A percentile compares a stretch with the other conserved stretches of the same genome.
Conservation (phyloP, 2,113 vertebrate species). For the Mustelus asterias region DNA sequence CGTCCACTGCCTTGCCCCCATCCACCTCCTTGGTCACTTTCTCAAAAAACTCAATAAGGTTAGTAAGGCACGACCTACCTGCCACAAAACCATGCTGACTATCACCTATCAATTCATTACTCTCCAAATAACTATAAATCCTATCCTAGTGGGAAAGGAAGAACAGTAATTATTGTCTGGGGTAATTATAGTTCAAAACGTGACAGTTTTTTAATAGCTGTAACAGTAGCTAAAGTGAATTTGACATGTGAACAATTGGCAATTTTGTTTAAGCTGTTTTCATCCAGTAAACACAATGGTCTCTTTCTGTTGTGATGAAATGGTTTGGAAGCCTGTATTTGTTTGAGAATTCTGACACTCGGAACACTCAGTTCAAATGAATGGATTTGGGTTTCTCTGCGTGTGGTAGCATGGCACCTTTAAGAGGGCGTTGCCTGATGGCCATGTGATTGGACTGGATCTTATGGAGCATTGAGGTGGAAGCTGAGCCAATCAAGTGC, state of each 20-base stretch:
- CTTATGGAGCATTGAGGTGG: too few species aligned
- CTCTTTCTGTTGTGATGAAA: not conserved
- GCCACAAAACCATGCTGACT: too few species aligned
- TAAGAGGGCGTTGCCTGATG: too few species aligned
- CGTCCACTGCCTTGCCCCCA: too few species aligned
- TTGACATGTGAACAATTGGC: not conserved
- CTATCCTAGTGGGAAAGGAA: not conserved
- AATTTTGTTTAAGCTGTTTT: not conserved
- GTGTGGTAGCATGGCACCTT: too few species aligned
- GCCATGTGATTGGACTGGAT: too few species aligned
- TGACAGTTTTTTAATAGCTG: not conserved
- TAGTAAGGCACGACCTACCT: too few species aligned
- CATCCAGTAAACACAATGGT: not conserved
- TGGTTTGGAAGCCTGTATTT: not conserved
- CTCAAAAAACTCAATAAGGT: too few species aligned
- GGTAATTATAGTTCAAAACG: not conserved
- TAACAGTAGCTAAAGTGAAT: not conserved
- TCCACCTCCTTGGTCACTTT: too few species aligned
- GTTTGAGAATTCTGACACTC: not conserved
- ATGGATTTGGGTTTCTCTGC: not conserved
- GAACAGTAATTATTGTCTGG: not conserved
- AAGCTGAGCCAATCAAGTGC: too few species aligned
- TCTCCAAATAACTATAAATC: too few species aligned
- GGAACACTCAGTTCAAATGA: not conserved
- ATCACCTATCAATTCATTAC: too few species aligned